Percentiles rank a stretch among this genome's conserved stretches.
phyloP scores from a whole-genome alignment of 1,140 invertebrate species.

The Saxidomus purpurata region DNA sequence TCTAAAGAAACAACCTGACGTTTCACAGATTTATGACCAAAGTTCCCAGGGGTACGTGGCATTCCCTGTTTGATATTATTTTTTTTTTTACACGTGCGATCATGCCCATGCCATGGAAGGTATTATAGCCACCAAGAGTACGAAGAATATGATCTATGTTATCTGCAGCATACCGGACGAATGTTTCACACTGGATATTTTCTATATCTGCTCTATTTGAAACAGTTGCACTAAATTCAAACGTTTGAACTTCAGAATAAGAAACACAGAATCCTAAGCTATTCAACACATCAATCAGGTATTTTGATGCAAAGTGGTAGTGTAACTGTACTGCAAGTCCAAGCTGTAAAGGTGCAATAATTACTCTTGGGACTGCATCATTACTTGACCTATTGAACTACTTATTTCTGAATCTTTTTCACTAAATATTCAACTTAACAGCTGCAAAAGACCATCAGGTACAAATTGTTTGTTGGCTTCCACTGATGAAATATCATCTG shows the following conservation, averaged over 20 bases:
- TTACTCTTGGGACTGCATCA: conserved; percentile 66
- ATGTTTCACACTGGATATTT: background rate
- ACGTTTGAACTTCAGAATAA: conserved; percentile 33
- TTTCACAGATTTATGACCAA: background rate
- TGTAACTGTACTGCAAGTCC: conserved; percentile 76
- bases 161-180: conserved; percentile 65
- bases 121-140: conserved; percentile 68
- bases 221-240: background rate
- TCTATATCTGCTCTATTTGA: background rate
- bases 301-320: conserved; percentile 68
- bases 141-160: conserved; percentile 71
- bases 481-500: background rate
- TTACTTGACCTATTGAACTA: background rate
- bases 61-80: too few relatives aligned
- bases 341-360: conserved; percentile 72
- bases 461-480: background rate
- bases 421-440: background rate
- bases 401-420: background rate
- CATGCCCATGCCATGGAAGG: conserved; percentile 81
- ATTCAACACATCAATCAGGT: background rate
- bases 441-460: background rate
- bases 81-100: conserved; percentile 72
- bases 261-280: background rate
- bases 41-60: conserved; percentile 58
- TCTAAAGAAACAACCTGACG: background rate